phyloP scores from a whole-genome alignment of 1,140 invertebrate species.

The Ostrea denselamellosa region DNA sequence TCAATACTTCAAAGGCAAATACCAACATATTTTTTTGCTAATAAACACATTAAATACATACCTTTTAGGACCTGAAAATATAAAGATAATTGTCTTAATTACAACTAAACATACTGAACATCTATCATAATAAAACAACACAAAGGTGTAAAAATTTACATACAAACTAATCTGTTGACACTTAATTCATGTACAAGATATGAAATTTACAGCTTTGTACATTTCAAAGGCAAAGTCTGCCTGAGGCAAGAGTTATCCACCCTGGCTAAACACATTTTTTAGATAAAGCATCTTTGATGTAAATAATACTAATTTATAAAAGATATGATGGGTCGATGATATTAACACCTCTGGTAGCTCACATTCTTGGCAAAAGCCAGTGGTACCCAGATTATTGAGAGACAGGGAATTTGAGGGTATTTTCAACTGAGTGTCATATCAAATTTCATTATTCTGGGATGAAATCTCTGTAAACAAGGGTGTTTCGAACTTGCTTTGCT shows the following conservation, averaged over 20 bases:
- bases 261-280: slow-evolving; percentile 22
- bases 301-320: slow-evolving; percentile 10
- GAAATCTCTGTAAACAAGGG: slow-evolving; percentile 15
- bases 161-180: slow-evolving; percentile 7
- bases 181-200: slow-evolving; percentile 28
- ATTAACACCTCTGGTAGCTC: slow-evolving; percentile 25
- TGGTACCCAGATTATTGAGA: neutral
- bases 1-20: neutral
- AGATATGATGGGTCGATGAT: neutral
- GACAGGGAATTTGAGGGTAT: neutral
- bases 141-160: slow-evolving; percentile 29
- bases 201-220: slow-evolving; percentile 33
- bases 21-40: slow-evolving; percentile 6
- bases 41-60: slow-evolving; percentile 11
- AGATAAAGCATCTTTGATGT: slow-evolving; percentile 8
- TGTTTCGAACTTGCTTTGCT: neutral
- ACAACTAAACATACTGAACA: slow-evolving; percentile 13
- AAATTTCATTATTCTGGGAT: slow-evolving; percentile 22
- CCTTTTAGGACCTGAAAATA: neutral
- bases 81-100: neutral
- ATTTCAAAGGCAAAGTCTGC: slow-evolving; percentile 15
- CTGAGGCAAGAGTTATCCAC: slow-evolving; percentile 26
- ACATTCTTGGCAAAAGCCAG: neutral
- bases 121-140: neutral
- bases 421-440: neutral